Conservation (phyloP, 2,797 vertebrate species). For the Anguilla anguilla region DNA sequence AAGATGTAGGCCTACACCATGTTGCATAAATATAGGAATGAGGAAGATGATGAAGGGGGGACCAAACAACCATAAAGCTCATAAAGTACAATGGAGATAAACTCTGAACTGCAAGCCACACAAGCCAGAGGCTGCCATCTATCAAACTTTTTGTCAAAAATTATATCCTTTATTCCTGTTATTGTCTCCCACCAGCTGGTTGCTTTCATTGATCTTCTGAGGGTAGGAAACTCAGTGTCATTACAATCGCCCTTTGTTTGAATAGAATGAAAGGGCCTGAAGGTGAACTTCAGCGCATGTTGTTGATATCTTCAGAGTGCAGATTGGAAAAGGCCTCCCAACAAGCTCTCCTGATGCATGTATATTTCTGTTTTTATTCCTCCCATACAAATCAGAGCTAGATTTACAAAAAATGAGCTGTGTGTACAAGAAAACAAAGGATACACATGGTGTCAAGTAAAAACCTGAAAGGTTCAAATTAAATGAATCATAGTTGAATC, state of each 20-base stretch:
- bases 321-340: neutral
- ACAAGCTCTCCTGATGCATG: neutral
- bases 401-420: neutral
- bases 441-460: neutral
- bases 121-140: neutral
- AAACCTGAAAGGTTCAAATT: neutral
- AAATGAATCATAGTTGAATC: neutral
- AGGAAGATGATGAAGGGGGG: neutral
- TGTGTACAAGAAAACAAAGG: neutral
- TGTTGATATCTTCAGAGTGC: neutral
- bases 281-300: neutral
- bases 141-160: neutral
- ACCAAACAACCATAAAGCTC: neutral
- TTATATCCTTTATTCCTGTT: neutral
- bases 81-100: neutral
- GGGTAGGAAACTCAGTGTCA: conserved; percentile 9
- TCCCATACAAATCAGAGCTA: neutral
- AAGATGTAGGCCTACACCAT: neutral
- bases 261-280: neutral
- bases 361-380: neutral
- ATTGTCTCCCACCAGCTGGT: conserved; percentile 33
- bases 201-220: conserved; percentile 32
- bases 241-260: conserved; percentile 12
- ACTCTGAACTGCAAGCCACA: neutral
- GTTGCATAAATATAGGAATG: neutral